Evolutionary conservation across 2,797 vertebrate species (phyloP).

Genomic region (Sebastolobus alascanus): DNA sequence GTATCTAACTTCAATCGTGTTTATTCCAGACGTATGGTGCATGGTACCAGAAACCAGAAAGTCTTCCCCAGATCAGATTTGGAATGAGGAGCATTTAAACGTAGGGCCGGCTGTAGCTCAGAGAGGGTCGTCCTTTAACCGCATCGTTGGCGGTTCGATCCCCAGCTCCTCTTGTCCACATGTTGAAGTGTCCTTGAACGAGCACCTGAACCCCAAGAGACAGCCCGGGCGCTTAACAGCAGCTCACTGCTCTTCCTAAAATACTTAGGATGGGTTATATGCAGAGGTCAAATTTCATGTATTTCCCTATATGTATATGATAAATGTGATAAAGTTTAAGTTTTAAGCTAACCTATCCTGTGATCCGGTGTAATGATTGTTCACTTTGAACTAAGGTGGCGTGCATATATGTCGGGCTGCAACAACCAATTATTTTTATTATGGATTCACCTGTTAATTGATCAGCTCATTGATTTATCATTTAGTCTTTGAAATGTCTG

Average conservation of each 20-base stretch:
- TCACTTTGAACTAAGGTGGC: neutral
- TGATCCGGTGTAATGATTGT: neutral
- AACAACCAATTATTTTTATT: neutral
- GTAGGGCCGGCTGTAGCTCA: too few species aligned
- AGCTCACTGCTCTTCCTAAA: too few species aligned
- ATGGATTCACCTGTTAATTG: neutral
- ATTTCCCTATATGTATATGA: too few species aligned
- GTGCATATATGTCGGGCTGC: neutral
- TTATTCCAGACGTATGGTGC: neutral
- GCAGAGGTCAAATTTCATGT: too few species aligned
- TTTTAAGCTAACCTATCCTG: neutral
- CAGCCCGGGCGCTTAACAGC: too few species aligned
- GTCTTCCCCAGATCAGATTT: neutral
- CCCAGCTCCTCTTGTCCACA: too few species aligned
- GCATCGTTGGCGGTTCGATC: too few species aligned
- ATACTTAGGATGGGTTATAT: too few species aligned
- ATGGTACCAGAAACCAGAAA: neutral
- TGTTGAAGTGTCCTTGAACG: too few species aligned
- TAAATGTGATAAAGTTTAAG: too few species aligned
- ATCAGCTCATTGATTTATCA: neutral
- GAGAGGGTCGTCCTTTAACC: too few species aligned
- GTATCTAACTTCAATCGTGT: neutral
- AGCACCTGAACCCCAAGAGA: too few species aligned
- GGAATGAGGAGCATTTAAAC: neutral
- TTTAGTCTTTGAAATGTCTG: constrained; percentile 1